Percentiles rank a stretch among this genome's conserved stretches.
Evolutionary conservation across 2,888 invertebrate genomes (phyloP).

Genomic region (Meghimatium bilineatum): DNA sequence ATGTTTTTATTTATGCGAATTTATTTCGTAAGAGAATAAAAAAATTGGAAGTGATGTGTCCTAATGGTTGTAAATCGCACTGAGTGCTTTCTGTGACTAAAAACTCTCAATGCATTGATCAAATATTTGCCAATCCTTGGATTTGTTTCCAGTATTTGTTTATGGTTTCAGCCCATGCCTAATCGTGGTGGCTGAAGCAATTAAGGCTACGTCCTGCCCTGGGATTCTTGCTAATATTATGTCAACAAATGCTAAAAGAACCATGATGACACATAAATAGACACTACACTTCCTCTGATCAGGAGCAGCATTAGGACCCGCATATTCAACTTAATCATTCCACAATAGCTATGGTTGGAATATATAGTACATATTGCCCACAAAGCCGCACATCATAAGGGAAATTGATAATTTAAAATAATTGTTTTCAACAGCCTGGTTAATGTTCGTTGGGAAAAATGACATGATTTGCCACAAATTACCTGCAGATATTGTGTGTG

Average conservation of each 20-base stretch:
- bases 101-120: neutral
- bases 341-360: neutral
- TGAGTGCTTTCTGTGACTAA: constrained; percentile 28
- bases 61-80: constrained; percentile 32
- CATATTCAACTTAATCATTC: neutral
- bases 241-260: constrained; percentile 19
- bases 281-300: neutral
- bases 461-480: too few relatives aligned
- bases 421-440: too few relatives aligned
- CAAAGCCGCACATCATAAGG: neutral
- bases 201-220: constrained; percentile 16
- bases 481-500: too few relatives aligned
- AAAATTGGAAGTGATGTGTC: neutral
- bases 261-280: constrained; percentile 30
- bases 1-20: too few relatives aligned
- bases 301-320: neutral
- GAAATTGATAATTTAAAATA: neutral
- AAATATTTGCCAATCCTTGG: constrained; percentile 41
- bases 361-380: neutral
- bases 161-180: constrained; percentile 14
- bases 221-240: constrained; percentile 14
- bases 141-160: constrained; percentile 31
- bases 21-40: neutral
- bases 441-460: too few relatives aligned
- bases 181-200: constrained; percentile 37